Evolutionary conservation across 2,888 invertebrate genomes (phyloP), one percentile per base, ranked within the genome.

Genomic region (Pollenia amentaria): DNA sequence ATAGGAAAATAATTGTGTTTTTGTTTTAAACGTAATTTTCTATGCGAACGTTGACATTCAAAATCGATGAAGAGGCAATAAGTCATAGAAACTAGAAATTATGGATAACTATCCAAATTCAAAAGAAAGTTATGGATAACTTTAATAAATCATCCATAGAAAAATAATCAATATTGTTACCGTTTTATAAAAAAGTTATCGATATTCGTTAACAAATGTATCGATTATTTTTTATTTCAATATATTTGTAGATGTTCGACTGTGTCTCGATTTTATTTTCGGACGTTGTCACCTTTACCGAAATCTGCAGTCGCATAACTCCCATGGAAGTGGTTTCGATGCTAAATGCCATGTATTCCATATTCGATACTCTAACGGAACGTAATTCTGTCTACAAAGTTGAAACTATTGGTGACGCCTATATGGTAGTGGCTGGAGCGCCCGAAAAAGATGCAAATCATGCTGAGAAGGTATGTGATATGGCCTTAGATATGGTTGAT

Each of bases 261-360:
- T 97, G 96, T 90, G 99, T 99, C 3, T 99, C 99, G 0, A 98
- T 99, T 88, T 94, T 99, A 84, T 99, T 99, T 94, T 99, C 99
- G 38, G 99, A 99, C 93, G 98, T 99, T 72, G 99, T 99, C 10
- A 98, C 98, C 11, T 99, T 99, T 93, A 99, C 99, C 1, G 97
- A 98, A 94, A 99, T 99, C 91, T 99, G 99, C 93, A 98, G 98
- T 90, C 95, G 98, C 88, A 98, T 99, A 90, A 97, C 97, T 0
- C 99, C 99, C 0, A 98, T 99, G 98, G 97, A 99, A 92, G 99
- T 99, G 7, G 99, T 99, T 0, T 98, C 98, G 40, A 98, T 99
- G 97, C 94, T 99, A 62, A 99, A 99, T 93, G 97, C 97, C 40
- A 99, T 99, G 98, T 98, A 98, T 94, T 98, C 98, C n/a, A 96